Conservation (phyloP, 2,888 invertebrate genomes). For the Cetonia aurata region DNA sequence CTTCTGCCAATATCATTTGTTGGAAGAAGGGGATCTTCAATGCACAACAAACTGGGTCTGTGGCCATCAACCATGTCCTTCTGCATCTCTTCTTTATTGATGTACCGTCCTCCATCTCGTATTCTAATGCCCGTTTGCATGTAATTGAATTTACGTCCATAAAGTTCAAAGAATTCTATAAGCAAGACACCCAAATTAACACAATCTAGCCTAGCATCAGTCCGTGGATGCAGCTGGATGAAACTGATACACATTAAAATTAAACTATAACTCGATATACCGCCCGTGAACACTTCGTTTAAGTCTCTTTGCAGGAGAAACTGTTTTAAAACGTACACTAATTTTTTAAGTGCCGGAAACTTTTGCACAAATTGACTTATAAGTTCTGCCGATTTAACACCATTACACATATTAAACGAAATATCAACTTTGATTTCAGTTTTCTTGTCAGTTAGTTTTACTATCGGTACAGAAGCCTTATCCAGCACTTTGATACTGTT, state of each 20-base stretch:
- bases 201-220: conserved; percentile 69
- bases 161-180: conserved; percentile 97
- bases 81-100: conserved; percentile 94
- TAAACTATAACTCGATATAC: conserved; percentile 98
- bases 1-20: conserved; percentile 98
- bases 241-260: conserved; percentile 99
- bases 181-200: conserved; percentile 92
- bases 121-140: conserved; percentile 94
- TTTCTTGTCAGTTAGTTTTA: conserved; percentile 92
- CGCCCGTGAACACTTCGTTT: conserved; percentile 99
- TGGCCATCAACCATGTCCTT: conserved; percentile 95
- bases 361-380: conserved; percentile 91
- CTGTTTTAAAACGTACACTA: conserved; percentile 98
- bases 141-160: conserved; percentile 96
- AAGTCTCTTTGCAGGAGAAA: conserved; percentile 97
- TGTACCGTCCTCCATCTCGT: conserved; percentile 93
- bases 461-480: conserved; percentile 98
- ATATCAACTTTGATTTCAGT: conserved; percentile 96
- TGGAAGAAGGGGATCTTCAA: conserved; percentile 96
- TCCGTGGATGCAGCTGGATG: conserved; percentile 90
- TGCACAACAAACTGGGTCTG: conserved; percentile 93
- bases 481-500: conserved; percentile 95
- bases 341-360: conserved; percentile 91
- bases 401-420: conserved; percentile 99
- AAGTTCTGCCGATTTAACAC: conserved; percentile 95